A percentile compares a stretch with the other conserved stretches of the same genome.
These are phyloP conservation scores for Bombus confusus DNA, from an alignment of 1,140 invertebrate genomes.

Conservation along the genomic window DNA sequence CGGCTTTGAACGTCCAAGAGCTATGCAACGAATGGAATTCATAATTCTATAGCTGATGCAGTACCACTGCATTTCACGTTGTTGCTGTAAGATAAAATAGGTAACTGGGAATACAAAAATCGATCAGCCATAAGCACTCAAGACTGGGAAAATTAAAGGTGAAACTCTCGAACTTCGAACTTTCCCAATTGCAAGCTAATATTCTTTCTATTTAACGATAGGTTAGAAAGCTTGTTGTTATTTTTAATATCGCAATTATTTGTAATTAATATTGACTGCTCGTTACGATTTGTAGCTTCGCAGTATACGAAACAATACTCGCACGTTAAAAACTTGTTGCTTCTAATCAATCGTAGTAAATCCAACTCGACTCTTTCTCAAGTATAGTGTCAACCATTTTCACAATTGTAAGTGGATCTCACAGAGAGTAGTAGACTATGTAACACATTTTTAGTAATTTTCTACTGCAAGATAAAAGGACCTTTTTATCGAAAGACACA, in stretches of 20 bases:
- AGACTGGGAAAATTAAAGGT: not conserved
- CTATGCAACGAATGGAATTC: slow-evolving; percentile 10
- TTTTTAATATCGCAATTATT: not conserved
- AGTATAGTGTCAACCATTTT: not conserved
- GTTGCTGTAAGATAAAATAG: slow-evolving; percentile 5
- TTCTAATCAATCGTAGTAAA: not conserved
- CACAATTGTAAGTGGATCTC: too few relatives aligned
- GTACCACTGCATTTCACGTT: not conserved
- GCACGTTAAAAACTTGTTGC: not conserved
- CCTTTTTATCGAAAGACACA: not conserved
- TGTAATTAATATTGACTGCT: not conserved
- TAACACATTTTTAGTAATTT: not conserved
- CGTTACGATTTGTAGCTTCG: not conserved
- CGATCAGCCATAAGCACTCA: not conserved
- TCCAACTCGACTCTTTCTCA: not conserved
- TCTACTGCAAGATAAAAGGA: not conserved
- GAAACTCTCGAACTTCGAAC: not conserved
- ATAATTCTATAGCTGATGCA: slow-evolving; percentile 17
- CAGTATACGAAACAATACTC: not conserved
- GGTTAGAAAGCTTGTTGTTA: not conserved
- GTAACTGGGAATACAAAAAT: slow-evolving; percentile 21
- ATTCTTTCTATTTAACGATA: not conserved
- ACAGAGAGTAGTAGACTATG: too few relatives aligned
- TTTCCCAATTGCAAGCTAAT: not conserved
- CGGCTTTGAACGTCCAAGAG: slow-evolving; percentile 1